A percentile compares a stretch with the other conserved stretches of the same genome.
phyloP scores from a whole-genome alignment of 2,888 invertebrate species.

The Agonopterix arenella region DNA sequence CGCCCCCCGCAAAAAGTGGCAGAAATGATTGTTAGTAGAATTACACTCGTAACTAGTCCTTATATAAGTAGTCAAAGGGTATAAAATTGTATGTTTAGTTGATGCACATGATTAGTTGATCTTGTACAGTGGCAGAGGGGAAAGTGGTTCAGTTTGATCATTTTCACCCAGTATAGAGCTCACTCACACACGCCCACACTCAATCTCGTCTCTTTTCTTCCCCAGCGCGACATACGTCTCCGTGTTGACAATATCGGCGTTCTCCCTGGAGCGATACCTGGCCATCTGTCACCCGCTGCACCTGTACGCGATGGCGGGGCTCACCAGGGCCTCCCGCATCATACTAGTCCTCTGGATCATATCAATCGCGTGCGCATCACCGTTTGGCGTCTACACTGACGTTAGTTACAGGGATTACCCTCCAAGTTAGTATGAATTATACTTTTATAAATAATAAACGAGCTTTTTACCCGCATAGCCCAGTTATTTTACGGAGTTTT shows the following conservation, averaged over 20 bases:
- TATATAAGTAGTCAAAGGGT: no score
- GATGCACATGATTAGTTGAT: no score
- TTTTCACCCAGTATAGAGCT: no score
- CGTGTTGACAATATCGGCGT: constrained; percentile 92
- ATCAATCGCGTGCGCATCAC: constrained; percentile 85
- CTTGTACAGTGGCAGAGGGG: no score
- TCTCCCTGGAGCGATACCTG: constrained; percentile 92
- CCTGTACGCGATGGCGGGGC: constrained; percentile 87
- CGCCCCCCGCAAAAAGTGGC: no score
- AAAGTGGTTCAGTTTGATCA: no score
- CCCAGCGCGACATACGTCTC: constrained; percentile 92
- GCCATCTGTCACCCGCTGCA: constrained; percentile 91
- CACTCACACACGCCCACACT: no score
- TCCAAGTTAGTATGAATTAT: constrained; percentile 69
- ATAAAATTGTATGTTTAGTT: no score
- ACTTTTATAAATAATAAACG: not conserved
- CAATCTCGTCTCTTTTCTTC: not conserved
- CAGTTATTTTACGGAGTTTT: no score
- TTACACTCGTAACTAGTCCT: no score
- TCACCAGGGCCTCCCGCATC: constrained; percentile 85
- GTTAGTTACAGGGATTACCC: constrained; percentile 87
- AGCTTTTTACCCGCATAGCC: no score
- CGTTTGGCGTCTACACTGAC: constrained; percentile 84
- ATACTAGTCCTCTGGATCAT: constrained; percentile 87
- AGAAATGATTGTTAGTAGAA: no score